Percentiles rank a stretch among this genome's conserved stretches.
phyloP scores from a whole-genome alignment of 2,888 invertebrate genomes.

The Mesoligia furuncula region DNA sequence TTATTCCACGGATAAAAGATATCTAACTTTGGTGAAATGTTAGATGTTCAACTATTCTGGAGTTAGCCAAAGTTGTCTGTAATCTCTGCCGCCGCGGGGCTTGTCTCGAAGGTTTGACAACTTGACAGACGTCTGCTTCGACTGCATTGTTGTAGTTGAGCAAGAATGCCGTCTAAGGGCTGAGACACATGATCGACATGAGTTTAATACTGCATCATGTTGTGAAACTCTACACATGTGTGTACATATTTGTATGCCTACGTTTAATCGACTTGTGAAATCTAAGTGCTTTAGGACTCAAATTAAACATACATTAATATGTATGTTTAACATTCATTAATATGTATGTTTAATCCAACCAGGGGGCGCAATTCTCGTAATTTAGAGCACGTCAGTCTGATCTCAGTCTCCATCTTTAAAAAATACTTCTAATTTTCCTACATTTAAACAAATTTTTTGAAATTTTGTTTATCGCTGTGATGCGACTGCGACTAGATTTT shows the following conservation, averaged over 20 bases:
- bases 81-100: conserved; percentile 35
- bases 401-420: neutral
- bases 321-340: no score
- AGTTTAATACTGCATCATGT: neutral
- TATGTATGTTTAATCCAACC: neutral
- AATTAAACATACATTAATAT: no score
- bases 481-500: no score
- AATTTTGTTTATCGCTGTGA: neutral
- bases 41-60: conserved; percentile 20
- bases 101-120: conserved; percentile 48
- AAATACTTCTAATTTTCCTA: neutral
- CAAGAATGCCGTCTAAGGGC: conserved; percentile 20
- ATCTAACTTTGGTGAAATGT: neutral
- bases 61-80: conserved; percentile 30
- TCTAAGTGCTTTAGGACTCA: neutral
- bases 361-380: neutral
- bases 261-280: neutral
- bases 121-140: conserved; percentile 38
- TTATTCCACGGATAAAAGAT: neutral
- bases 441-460: neutral
- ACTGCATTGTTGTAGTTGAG: conserved; percentile 32
- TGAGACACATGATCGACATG: conserved; percentile 2
- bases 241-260: neutral
- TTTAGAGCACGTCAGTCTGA: neutral
- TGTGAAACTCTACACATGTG: neutral